Conservation (phyloP, 53 echinoderm and acorn worm genomes). For the Hippasteria phrygiana region DNA sequence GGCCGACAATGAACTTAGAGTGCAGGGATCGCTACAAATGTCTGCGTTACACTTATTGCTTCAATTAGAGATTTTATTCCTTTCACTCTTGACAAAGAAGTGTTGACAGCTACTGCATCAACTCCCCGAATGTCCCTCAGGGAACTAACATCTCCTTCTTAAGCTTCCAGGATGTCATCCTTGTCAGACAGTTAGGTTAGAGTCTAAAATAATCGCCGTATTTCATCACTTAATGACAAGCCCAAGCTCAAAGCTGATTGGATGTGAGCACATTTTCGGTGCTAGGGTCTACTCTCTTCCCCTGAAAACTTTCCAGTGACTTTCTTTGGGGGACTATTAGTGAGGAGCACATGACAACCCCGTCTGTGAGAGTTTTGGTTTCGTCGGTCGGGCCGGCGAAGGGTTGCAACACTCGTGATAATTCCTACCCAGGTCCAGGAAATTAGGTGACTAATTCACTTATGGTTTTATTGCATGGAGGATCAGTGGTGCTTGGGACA, state of each 20-base stretch:
- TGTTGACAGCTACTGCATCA: not conserved
- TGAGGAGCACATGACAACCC: not conserved
- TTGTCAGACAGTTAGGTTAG: not conserved
- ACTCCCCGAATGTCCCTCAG: not conserved
- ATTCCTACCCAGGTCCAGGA: slow-evolving; percentile 50
- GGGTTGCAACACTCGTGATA: slow-evolving; percentile 27
- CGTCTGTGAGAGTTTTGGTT: not conserved
- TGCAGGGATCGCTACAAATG: not conserved
- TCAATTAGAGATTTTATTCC: no score
- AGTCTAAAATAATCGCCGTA: not conserved
- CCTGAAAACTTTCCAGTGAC: not conserved
- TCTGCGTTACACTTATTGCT: not conserved
- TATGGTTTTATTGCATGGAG: slow-evolving; percentile 37
- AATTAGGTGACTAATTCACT: slow-evolving; percentile 61
- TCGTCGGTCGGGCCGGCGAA: not conserved
- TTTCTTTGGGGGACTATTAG: not conserved
- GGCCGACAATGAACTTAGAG: no score
- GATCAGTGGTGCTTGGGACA: slow-evolving; percentile 26
- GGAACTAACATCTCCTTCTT: not conserved
- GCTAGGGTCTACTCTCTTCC: not conserved
- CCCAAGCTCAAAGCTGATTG: slow-evolving; percentile 9
- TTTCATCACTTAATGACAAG: slow-evolving; percentile 17
- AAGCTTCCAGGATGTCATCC: not conserved
- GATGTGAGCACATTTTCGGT: not conserved
- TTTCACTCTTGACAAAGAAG: not conserved